These are phyloP conservation scores for Timema podura DNA, from an alignment of 2,888 invertebrate genomes.

Conservation along the genomic window DNA sequence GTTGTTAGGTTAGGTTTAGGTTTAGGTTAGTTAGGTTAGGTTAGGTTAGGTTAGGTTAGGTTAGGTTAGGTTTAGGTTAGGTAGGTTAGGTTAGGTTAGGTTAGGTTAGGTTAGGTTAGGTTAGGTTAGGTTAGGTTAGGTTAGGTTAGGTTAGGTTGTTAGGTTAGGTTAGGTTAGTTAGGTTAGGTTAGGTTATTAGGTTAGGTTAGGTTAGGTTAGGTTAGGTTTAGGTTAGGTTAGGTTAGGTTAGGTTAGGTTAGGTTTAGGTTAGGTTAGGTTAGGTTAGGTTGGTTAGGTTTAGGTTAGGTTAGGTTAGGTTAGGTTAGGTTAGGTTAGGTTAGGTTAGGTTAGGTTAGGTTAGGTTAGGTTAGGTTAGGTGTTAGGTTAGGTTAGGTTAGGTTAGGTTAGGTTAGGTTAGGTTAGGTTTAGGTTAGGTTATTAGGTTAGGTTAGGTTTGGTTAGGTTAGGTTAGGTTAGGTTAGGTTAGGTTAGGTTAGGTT, in stretches of 20 bases:
- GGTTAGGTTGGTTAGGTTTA: too few relatives aligned
- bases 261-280: too few relatives aligned
- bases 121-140: conserved; percentile 20
- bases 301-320: conserved; percentile 20
- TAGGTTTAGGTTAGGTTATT: too few relatives aligned
- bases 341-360: conserved; percentile 24
- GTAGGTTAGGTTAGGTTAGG: too few relatives aligned
- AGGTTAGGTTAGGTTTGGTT: conserved; percentile 20
- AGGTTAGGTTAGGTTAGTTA: too few relatives aligned
- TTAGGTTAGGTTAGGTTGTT: too few relatives aligned
- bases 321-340: conserved; percentile 22
- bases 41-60: conserved; percentile 19
- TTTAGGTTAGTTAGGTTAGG: too few relatives aligned
- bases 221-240: too few relatives aligned
- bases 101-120: conserved; percentile 21
- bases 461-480: conserved; percentile 20
- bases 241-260: too few relatives aligned
- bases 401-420: conserved; percentile 22
- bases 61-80: too few relatives aligned
- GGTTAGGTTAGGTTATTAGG: conserved; percentile 20
- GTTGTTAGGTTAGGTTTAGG: too few relatives aligned
- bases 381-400: conserved; percentile 24
- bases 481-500: conserved; percentile 20
- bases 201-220: conserved; percentile 20
- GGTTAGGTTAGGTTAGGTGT: conserved; percentile 24